Conservation (phyloP, 1,140 invertebrate species). For the Helicoverpa armigera region DNA sequence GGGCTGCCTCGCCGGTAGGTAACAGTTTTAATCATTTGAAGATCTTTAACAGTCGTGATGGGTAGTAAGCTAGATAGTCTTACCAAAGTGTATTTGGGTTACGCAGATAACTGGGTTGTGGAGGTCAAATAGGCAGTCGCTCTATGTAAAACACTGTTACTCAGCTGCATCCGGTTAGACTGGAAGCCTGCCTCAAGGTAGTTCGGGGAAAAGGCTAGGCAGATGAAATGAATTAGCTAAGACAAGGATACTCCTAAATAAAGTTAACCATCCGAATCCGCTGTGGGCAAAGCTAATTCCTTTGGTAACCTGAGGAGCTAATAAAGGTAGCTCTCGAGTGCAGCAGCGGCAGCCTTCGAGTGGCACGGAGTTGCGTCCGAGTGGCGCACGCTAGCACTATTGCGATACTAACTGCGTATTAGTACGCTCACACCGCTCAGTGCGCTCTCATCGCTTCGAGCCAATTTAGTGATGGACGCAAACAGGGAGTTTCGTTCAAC, state of each 20-base stretch:
- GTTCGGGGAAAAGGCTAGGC: too few relatives aligned
- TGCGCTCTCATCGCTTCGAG: background rate
- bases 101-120: too few relatives aligned
- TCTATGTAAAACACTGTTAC: too few relatives aligned
- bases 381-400: conserved; percentile 12
- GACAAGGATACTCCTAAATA: too few relatives aligned
- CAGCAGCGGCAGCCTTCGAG: background rate
- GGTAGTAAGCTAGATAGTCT: too few relatives aligned
- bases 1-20: background rate
- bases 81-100: too few relatives aligned
- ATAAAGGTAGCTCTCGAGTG: background rate
- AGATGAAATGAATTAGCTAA: too few relatives aligned
- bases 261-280: background rate
- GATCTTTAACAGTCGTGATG: too few relatives aligned
- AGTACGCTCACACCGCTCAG: background rate
- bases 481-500: conserved; percentile 2
- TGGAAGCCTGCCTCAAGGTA: too few relatives aligned
- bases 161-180: too few relatives aligned
- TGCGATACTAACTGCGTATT: conserved; percentile 14
- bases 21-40: too few relatives aligned
- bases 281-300: conserved; percentile 2
- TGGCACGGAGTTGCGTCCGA: background rate
- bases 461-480: conserved; percentile 1
- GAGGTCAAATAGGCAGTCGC: too few relatives aligned
- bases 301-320: background rate